phyloP scores from a whole-genome alignment of 1,140 invertebrate species.

The Hormaphis cornu region DNA sequence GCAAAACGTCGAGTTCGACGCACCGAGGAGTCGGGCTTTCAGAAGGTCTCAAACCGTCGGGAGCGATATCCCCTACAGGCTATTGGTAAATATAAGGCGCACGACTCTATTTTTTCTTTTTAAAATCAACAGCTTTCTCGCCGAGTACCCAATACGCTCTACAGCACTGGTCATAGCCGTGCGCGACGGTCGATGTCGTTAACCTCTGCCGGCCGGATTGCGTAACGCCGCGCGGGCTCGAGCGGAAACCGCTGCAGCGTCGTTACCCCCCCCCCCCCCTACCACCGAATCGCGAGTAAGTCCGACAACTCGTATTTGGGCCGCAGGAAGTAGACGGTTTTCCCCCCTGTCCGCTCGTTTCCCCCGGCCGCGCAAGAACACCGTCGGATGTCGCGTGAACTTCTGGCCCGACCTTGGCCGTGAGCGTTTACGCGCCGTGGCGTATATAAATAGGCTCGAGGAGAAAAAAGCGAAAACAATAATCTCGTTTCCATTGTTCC shows the following conservation, averaged over 20 bases:
- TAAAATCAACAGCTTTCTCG: too few relatives aligned
- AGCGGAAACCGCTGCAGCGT: too few relatives aligned
- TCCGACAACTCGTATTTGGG: background rate
- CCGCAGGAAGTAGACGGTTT: constrained; percentile 10
- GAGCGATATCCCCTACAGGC: too few relatives aligned
- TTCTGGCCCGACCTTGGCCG: constrained; percentile 5
- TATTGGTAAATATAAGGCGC: too few relatives aligned
- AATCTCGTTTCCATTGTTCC: background rate
- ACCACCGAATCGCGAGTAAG: too few relatives aligned
- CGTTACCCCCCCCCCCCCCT: too few relatives aligned
- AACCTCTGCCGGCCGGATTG: background rate
- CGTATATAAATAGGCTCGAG: constrained; percentile 11
- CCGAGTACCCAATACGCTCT: too few relatives aligned
- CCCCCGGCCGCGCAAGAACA: background rate
- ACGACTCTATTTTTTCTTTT: too few relatives aligned
- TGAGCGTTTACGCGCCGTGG: background rate
- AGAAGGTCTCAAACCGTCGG: too few relatives aligned
- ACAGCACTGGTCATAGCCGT: background rate
- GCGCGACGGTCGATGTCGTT: background rate
- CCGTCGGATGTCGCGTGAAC: constrained; percentile 9
- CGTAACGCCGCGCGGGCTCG: background rate
- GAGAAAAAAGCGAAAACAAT: constrained; percentile 23
- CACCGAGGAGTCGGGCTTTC: too few relatives aligned
- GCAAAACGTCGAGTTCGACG: too few relatives aligned
- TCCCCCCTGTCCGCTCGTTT: background rate